Evolutionary conservation across 2,888 invertebrate species (phyloP).

Genomic region (Nephrotoma flavescens): DNA sequence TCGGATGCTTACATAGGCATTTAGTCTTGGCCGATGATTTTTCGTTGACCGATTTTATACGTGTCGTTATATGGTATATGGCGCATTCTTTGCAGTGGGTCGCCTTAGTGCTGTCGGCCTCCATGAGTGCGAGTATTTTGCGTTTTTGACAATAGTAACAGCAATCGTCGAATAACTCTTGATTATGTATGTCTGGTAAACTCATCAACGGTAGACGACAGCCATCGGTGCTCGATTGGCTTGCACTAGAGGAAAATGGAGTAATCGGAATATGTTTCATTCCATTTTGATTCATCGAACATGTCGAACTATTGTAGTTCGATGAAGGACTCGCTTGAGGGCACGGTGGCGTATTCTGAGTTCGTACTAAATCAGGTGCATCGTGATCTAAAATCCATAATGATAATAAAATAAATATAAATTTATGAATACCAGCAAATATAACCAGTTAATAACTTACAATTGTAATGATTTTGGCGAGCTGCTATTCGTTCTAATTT

Average conservation of each 20-base stretch:
- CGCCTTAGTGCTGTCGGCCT: not conserved
- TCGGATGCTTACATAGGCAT: slow-evolving; percentile 24
- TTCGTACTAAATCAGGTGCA: slow-evolving; percentile 24
- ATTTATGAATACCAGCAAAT: not conserved
- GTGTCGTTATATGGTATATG: not conserved
- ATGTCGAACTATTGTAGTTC: not conserved
- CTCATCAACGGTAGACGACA: not conserved
- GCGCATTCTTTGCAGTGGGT: not conserved
- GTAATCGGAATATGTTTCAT: not conserved
- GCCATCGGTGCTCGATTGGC: not conserved
- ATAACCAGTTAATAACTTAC: not conserved
- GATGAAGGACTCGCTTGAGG: not conserved
- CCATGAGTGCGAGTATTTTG: not conserved
- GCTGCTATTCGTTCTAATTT: slow-evolving; percentile 8
- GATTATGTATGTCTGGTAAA: not conserved
- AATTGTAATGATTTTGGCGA: not conserved
- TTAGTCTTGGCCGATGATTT: slow-evolving; percentile 12
- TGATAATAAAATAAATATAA: not conserved
- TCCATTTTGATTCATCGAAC: not conserved
- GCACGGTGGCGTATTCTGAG: not conserved
- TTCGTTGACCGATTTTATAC: not conserved
- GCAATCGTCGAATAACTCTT: not conserved
- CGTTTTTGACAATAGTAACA: not conserved
- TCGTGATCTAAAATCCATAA: slow-evolving; percentile 10
- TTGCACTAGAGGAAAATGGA: not conserved